Evolutionary conservation across 2,888 invertebrate genomes (phyloP).

Genomic region (Ceraclea dissimilis): DNA sequence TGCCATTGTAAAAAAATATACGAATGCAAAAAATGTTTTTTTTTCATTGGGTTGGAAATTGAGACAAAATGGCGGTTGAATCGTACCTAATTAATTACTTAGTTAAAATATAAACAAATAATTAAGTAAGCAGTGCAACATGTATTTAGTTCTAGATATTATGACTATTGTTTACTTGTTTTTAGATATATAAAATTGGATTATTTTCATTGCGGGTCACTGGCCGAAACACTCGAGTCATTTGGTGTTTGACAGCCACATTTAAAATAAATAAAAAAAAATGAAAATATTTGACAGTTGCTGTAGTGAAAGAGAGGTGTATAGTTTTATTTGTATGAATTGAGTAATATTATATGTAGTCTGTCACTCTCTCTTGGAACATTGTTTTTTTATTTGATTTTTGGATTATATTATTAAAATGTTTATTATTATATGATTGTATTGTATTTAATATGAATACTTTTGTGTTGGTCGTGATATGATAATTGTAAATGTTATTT

Average conservation of each 20-base stretch:
- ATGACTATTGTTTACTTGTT: background rate
- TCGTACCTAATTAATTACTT: background rate
- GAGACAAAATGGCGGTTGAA: background rate
- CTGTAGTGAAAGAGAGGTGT: too few relatives aligned
- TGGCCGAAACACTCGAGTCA: too few relatives aligned
- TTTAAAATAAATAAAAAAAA: background rate
- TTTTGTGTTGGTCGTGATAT: constrained; percentile 23
- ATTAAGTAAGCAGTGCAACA: background rate
- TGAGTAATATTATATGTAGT: background rate
- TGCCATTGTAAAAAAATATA: too few relatives aligned
- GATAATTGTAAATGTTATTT: constrained; percentile 13
- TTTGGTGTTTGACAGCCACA: background rate
- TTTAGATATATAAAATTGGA: background rate
- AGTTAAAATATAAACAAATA: background rate
- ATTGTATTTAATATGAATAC: background rate
- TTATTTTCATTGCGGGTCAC: background rate
- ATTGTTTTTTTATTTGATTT: background rate
- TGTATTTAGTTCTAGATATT: background rate
- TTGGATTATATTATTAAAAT: background rate
- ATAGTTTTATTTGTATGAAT: too few relatives aligned
- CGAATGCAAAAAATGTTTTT: too few relatives aligned
- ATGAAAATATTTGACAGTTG: too few relatives aligned
- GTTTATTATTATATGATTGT: background rate
- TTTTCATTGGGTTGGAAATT: too few relatives aligned
- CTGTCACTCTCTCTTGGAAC: background rate